Percentiles rank a stretch among this genome's conserved stretches.
Conservation (phyloP, 2,888 invertebrate species). For the Hedya salicella region DNA sequence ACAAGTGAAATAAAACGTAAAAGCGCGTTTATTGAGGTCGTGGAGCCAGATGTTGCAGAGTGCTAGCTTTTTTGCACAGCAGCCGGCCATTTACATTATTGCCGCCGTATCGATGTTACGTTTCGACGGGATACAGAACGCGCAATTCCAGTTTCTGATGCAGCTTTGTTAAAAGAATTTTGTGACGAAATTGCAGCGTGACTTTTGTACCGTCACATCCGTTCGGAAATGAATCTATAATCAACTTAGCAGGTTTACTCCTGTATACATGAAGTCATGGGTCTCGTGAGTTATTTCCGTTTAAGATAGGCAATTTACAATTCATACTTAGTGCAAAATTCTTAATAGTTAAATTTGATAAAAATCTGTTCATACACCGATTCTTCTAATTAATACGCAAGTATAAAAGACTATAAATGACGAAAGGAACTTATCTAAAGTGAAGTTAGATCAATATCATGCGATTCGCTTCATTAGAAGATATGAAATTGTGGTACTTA, state of each 20-base stretch:
- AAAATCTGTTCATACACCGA: too few relatives aligned
- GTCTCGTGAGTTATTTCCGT: conserved; percentile 64
- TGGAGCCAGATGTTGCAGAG: conserved; percentile 56
- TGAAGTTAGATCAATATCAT: too few relatives aligned
- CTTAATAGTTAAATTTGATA: too few relatives aligned
- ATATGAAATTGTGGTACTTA: too few relatives aligned
- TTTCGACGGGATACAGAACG: conserved; percentile 21
- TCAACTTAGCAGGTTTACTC: conserved; percentile 58
- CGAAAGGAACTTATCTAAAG: too few relatives aligned
- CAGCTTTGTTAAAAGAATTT: conserved; percentile 9
- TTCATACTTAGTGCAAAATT: neutral
- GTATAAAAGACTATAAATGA: too few relatives aligned
- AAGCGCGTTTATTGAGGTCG: conserved; percentile 51
- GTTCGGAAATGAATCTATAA: conserved; percentile 62
- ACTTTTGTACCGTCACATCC: conserved; percentile 57
- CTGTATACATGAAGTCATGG: conserved; percentile 47
- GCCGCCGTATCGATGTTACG: conserved; percentile 26
- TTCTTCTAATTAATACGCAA: too few relatives aligned
- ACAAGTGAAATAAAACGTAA: conserved; percentile 49
- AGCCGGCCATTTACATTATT: conserved; percentile 33
- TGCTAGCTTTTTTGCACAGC: conserved; percentile 48
- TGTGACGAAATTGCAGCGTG: conserved; percentile 3
- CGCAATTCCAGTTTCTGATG: neutral
- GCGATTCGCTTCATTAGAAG: too few relatives aligned
- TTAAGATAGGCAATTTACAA: conserved; percentile 44